These are phyloP conservation scores for Sarcophilus harrisii DNA, from an alignment of 2,797 vertebrate genomes.

Conservation along the genomic window DNA sequence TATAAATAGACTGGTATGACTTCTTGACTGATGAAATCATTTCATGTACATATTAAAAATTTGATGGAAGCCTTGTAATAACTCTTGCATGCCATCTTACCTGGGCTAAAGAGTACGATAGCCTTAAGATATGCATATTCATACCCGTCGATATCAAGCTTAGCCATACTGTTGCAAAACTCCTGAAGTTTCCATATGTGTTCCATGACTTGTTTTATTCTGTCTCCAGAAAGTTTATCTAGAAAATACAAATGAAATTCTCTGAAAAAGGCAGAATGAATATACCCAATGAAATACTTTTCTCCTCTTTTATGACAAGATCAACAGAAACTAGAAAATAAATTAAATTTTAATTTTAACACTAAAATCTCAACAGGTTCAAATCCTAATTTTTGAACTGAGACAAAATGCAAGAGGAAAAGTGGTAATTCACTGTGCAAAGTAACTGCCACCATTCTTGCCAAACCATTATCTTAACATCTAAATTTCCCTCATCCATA, in stretches of 20 bases:
- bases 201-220: slow-evolving; percentile 99
- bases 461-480: neutral
- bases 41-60: slow-evolving; percentile 10
- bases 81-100: slow-evolving; percentile 86
- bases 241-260: slow-evolving; percentile 77
- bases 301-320: slow-evolving; percentile 30
- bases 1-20: neutral
- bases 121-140: slow-evolving; percentile 99
- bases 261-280: slow-evolving; percentile 60
- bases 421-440: neutral
- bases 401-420: neutral
- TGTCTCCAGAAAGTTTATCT: slow-evolving; percentile 97
- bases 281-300: slow-evolving; percentile 16
- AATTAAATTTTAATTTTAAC: slow-evolving; percentile 52
- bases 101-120: slow-evolving; percentile 98
- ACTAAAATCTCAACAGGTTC: slow-evolving; percentile 12
- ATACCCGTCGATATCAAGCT: slow-evolving; percentile 95
- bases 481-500: neutral
- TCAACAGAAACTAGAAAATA: slow-evolving; percentile 1
- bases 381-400: neutral
- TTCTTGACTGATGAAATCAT: neutral
- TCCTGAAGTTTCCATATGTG: slow-evolving; percentile 99
- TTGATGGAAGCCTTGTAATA: neutral
- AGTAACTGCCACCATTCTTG: neutral
- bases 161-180: slow-evolving; percentile 99